Evolutionary conservation across 2,888 invertebrate genomes (phyloP).

Genomic region (Lasioglossum marginatum): DNA sequence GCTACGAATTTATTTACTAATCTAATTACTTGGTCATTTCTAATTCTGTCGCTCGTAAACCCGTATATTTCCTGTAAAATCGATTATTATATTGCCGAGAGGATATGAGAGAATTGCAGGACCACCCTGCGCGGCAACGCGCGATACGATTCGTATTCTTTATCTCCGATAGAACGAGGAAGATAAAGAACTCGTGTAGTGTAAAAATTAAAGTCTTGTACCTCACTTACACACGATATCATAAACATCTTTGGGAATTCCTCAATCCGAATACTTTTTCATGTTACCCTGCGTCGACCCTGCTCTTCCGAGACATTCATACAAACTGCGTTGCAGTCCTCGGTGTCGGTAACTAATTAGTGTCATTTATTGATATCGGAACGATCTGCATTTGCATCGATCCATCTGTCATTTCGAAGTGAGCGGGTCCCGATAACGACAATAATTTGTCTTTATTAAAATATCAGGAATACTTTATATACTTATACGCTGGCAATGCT

Average conservation of each 20-base stretch:
- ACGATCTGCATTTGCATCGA: not conserved
- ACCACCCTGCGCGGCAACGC: not conserved
- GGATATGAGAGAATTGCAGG: not conserved
- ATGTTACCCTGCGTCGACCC: not conserved
- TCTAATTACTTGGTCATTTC: too few species aligned
- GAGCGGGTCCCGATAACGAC: not conserved
- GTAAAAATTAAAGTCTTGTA: constrained; percentile 15
- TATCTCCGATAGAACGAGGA: constrained; percentile 18
- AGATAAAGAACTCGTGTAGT: constrained; percentile 25
- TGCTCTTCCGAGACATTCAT: not conserved
- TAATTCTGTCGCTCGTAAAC: not conserved
- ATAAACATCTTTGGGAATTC: not conserved
- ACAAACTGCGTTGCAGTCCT: not conserved
- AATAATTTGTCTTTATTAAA: constrained; percentile 4
- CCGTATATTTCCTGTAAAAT: not conserved
- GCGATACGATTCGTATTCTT: constrained; percentile 2
- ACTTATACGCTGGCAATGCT: not conserved
- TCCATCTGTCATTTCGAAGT: not conserved
- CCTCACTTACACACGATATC: constrained; percentile 33
- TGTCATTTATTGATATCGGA: not conserved
- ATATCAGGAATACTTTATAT: not conserved
- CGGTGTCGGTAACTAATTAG: not conserved
- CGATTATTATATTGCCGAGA: not conserved
- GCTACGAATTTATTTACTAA: too few species aligned
- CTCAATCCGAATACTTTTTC: not conserved